These are phyloP conservation scores for Heliconius melpomene DNA, from an alignment of 1,140 invertebrate species.

Conservation along the genomic window DNA sequence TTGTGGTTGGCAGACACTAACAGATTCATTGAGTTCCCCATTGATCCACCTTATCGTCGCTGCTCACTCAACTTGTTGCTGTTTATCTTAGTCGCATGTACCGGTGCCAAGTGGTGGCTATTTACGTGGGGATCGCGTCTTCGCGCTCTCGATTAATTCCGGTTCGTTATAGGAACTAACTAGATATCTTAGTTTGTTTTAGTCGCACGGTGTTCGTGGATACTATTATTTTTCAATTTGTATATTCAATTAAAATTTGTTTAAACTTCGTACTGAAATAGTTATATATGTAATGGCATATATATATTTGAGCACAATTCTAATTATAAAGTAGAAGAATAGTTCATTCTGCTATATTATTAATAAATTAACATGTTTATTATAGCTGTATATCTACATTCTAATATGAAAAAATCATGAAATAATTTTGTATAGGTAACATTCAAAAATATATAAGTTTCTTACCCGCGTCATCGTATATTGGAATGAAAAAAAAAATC, in stretches of 20 bases:
- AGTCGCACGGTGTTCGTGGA: conserved; percentile 21
- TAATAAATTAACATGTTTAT: too few relatives aligned
- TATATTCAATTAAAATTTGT: not conserved
- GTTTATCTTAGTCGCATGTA: conserved; percentile 44
- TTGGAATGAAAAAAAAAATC: too few relatives aligned
- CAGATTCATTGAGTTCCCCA: conserved; percentile 35
- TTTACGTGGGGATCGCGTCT: conserved; percentile 45
- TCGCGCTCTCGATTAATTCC: conserved; percentile 43
- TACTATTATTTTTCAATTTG: too few relatives aligned
- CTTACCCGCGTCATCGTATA: not conserved
- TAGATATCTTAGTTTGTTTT: conserved; percentile 21
- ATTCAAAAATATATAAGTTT: not conserved
- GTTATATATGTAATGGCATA: too few relatives aligned
- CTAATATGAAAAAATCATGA: too few relatives aligned
- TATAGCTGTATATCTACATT: too few relatives aligned
- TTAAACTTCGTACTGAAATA: too few relatives aligned
- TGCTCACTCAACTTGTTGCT: conserved; percentile 42
- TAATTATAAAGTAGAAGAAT: too few relatives aligned
- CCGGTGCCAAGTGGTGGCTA: conserved; percentile 41
- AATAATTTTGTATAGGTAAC: too few relatives aligned
- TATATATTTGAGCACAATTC: too few relatives aligned
- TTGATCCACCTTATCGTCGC: conserved; percentile 47
- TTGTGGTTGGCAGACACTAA: conserved; percentile 16
- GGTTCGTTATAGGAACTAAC: conserved; percentile 44
- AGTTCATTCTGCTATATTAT: too few relatives aligned